phyloP scores from a whole-genome alignment of 2,797 vertebrate species.

The Arnoldichthys spilopterus region DNA sequence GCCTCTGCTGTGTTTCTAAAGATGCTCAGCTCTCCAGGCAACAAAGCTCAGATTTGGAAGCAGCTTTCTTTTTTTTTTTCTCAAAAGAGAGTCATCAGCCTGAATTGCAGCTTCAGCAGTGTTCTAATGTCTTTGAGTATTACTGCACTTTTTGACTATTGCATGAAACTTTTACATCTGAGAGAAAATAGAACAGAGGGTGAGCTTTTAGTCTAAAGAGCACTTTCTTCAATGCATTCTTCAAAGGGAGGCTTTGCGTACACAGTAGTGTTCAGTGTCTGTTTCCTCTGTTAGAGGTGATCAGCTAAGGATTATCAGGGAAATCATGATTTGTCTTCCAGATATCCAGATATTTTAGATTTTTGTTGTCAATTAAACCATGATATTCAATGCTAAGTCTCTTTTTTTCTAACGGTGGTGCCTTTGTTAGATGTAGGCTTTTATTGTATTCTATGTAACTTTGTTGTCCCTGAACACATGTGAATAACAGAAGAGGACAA shows the following conservation, averaged over 20 bases:
- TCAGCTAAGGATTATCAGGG: background rate
- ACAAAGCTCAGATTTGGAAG: slow-evolving; percentile 18
- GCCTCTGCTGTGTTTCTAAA: slow-evolving; percentile 1
- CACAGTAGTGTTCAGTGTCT: background rate
- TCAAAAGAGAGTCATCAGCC: slow-evolving; percentile 18
- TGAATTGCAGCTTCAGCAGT: slow-evolving; percentile 35
- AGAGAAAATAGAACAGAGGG: slow-evolving; percentile 15
- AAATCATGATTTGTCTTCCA: background rate
- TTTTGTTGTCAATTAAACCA: background rate
- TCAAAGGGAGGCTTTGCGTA: background rate
- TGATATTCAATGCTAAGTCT: background rate
- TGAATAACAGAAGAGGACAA: background rate
- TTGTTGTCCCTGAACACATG: no score
- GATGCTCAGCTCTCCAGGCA: slow-evolving; percentile 1
- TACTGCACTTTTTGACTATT: slow-evolving; percentile 1
- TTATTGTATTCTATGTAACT: background rate
- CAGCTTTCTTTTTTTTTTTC: background rate
- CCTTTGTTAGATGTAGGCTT: background rate
- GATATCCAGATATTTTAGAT: background rate
- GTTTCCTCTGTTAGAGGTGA: background rate
- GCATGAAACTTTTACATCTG: background rate
- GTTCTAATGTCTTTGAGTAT: slow-evolving; percentile 23
- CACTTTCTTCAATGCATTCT: slow-evolving; percentile 13
- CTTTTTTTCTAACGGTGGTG: background rate
- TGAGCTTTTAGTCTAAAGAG: slow-evolving; percentile 1